Conservation (phyloP, 2,888 invertebrate genomes). For the Sinohyriopsis cumingii region DNA sequence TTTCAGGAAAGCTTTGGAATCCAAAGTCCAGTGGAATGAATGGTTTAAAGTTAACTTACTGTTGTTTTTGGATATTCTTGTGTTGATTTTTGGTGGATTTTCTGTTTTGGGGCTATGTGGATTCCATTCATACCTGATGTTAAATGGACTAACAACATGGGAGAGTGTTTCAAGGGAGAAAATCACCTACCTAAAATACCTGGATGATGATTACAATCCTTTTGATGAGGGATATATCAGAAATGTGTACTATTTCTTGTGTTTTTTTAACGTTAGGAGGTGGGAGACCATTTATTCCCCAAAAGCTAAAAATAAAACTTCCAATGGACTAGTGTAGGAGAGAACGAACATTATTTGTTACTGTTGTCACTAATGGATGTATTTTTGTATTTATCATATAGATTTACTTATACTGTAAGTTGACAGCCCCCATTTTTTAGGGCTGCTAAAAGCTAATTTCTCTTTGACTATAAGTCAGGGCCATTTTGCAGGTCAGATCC, state of each 20-base stretch:
- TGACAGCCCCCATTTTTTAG: too few relatives aligned
- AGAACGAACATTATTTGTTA: too few relatives aligned
- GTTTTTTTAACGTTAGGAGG: slow-evolving; percentile 44
- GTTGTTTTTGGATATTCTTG: slow-evolving; percentile 58
- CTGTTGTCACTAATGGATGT: too few relatives aligned
- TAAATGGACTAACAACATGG: slow-evolving; percentile 70
- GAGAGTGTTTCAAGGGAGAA: slow-evolving; percentile 68
- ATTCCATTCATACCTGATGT: slow-evolving; percentile 70
- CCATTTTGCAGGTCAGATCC: too few relatives aligned
- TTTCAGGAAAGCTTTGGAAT: slow-evolving; percentile 59
- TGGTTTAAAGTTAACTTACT: slow-evolving; percentile 64
- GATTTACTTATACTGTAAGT: too few relatives aligned
- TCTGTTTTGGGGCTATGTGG: slow-evolving; percentile 59
- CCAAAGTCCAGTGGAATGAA: slow-evolving; percentile 49
- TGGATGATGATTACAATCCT: slow-evolving; percentile 68
- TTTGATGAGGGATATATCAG: slow-evolving; percentile 68
- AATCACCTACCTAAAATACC: slow-evolving; percentile 70
- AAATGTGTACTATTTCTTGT: slow-evolving; percentile 65
- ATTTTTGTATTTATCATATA: too few relatives aligned
- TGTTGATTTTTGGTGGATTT: slow-evolving; percentile 60
- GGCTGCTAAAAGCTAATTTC: too few relatives aligned
- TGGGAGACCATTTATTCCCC: slow-evolving; percentile 63
- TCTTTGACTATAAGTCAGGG: too few relatives aligned
- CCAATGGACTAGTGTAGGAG: too few relatives aligned
- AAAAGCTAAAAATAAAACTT: slow-evolving; percentile 35